phyloP scores from a whole-genome alignment of 2,113 vertebrate genomes.

The Dipodomys stephensi region DNA sequence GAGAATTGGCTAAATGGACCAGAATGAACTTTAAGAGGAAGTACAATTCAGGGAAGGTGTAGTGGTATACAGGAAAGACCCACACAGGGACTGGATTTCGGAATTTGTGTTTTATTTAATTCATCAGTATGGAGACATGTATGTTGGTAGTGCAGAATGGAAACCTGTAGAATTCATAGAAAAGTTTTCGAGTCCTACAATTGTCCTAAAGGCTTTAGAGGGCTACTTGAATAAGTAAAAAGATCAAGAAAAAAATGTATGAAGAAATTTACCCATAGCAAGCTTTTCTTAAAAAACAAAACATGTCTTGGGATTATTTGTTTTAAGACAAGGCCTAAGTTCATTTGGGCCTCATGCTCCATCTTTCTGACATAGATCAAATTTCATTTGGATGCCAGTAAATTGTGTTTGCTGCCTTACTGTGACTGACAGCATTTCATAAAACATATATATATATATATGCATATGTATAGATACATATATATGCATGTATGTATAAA shows the following conservation, averaged over 20 bases:
- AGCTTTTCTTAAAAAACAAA: background rate
- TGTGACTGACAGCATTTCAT: too few relatives aligned
- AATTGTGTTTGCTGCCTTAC: too few relatives aligned
- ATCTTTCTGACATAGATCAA: too few relatives aligned
- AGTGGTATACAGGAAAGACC: background rate
- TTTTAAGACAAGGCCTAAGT: too few relatives aligned
- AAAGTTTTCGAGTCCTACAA: background rate
- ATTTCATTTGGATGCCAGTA: background rate
- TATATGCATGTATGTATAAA: too few relatives aligned
- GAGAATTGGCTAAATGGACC: background rate
- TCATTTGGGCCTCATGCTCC: too few relatives aligned
- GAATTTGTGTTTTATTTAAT: background rate
- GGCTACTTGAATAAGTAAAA: background rate
- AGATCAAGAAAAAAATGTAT: background rate
- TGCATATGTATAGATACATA: too few relatives aligned
- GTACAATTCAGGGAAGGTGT: constrained; percentile 26
- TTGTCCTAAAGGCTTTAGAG: background rate
- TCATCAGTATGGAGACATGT: background rate
- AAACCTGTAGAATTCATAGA: background rate
- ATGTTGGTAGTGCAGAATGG: background rate
- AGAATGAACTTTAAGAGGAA: constrained; percentile 36
- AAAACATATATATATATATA: background rate
- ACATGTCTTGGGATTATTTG: background rate
- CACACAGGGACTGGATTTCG: background rate
- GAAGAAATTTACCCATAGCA: background rate